Conservation (phyloP, 2,888 invertebrate species). For the Phalera bucephala region DNA sequence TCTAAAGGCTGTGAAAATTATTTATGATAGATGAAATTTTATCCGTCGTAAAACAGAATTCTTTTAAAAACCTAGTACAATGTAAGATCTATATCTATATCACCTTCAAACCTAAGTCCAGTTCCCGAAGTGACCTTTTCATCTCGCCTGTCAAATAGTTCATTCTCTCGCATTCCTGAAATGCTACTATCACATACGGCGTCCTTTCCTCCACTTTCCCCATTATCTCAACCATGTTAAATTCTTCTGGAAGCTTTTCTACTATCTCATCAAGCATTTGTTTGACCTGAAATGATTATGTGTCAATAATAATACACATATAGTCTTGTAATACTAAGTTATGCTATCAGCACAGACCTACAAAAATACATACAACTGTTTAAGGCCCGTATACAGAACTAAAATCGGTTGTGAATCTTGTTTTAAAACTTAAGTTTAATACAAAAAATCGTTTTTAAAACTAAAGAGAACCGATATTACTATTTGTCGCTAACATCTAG, state of each 20-base stretch:
- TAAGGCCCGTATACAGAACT: too few species aligned
- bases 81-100: not conserved
- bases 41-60: not conserved
- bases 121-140: conserved; percentile 93
- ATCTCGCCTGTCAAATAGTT: conserved; percentile 95
- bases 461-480: too few species aligned
- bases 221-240: conserved; percentile 97
- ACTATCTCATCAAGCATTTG: conserved; percentile 97
- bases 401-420: too few species aligned
- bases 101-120: conserved; percentile 96
- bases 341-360: too few species aligned
- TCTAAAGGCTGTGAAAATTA: too few species aligned
- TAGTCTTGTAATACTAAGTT: too few species aligned
- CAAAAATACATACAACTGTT: too few species aligned
- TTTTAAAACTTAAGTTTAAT: too few species aligned
- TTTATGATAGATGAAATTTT: too few species aligned
- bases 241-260: conserved; percentile 97
- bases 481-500: too few species aligned
- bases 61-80: not conserved
- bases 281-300: conserved; percentile 86
- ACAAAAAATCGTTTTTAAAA: too few species aligned
- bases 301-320: not conserved
- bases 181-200: conserved; percentile 97
- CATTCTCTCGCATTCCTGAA: conserved; percentile 98
- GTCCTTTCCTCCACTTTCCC: conserved; percentile 97